phyloP scores from a whole-genome alignment of 1,140 invertebrate species.

The Drosophila insularis region DNA sequence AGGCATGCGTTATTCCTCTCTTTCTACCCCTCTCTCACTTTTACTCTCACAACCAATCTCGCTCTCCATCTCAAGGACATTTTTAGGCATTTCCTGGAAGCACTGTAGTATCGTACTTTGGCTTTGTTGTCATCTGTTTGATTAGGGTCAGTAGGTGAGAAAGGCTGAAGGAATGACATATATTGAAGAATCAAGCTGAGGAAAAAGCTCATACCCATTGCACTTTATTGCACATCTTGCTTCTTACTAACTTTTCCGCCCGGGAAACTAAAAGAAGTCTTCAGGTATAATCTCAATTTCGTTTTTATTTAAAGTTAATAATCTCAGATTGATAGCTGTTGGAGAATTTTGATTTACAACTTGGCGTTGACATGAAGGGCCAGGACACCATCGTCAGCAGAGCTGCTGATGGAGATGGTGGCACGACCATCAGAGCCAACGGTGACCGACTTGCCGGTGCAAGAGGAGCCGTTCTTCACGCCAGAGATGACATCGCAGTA shows the following conservation, averaged over 20 bases:
- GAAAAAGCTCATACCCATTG: neutral
- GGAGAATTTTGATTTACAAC: slow-evolving; percentile 40
- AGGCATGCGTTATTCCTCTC: neutral
- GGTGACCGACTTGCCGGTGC: slow-evolving; percentile 87
- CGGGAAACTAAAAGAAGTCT: too few species aligned
- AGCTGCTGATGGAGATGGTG: slow-evolving; percentile 84
- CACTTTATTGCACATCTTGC: neutral
- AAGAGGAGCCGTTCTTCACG: slow-evolving; percentile 84
- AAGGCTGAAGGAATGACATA: neutral
- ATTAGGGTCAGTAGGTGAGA: slow-evolving; percentile 4
- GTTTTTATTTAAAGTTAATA: slow-evolving; percentile 27
- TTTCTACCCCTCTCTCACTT: neutral
- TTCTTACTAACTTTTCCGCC: neutral
- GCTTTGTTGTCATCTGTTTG: neutral
- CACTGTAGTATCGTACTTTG: neutral
- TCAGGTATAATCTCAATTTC: slow-evolving; percentile 23
- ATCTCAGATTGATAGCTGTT: slow-evolving; percentile 11
- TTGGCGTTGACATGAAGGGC: slow-evolving; percentile 88
- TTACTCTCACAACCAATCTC: neutral
- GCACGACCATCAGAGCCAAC: slow-evolving; percentile 87
- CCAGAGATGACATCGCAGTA: slow-evolving; percentile 95
- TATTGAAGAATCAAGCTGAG: neutral
- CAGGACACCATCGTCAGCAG: slow-evolving; percentile 87
- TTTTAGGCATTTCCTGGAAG: neutral
- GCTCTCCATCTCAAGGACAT: neutral